Conservation (phyloP, 2,797 vertebrate genomes). For the Leptoclinus maculatus region DNA sequence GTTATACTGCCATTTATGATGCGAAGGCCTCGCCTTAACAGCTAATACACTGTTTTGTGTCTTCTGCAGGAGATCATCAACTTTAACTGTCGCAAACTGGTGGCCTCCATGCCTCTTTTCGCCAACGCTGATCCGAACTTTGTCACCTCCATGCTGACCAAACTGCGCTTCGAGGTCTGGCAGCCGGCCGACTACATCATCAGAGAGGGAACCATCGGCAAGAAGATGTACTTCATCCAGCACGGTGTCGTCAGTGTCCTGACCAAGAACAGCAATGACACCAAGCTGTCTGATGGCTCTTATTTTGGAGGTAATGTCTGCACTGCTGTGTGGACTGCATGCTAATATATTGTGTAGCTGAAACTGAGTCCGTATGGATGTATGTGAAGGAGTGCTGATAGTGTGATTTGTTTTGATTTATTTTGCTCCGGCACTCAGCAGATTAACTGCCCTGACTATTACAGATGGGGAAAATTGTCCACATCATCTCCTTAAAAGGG, state of each 20-base stretch:
- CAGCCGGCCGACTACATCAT: conserved; percentile 97
- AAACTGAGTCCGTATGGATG: conserved; percentile 30
- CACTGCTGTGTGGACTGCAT: conserved; percentile 35
- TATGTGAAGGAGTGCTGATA: conserved; percentile 58
- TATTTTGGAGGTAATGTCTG: conserved; percentile 93
- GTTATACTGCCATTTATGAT: background rate
- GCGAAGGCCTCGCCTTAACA: background rate
- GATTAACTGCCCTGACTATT: conserved; percentile 79
- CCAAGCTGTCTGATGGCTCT: conserved; percentile 96
- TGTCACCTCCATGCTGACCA: conserved; percentile 98
- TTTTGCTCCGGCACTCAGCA: conserved; percentile 79
- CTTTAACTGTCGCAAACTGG: conserved; percentile 97
- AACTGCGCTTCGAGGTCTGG: conserved; percentile 96
- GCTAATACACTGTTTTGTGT: background rate
- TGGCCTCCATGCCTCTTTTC: conserved; percentile 98
- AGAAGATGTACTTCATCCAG: conserved; percentile 99
- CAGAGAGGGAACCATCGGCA: conserved; percentile 94
- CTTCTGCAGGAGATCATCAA: conserved; percentile 96
- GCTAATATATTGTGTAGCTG: conserved; percentile 33
- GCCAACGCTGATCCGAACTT: conserved; percentile 98
- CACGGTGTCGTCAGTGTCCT: conserved; percentile 95
- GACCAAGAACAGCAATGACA: conserved; percentile 96
- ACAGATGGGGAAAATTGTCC: conserved; percentile 62
- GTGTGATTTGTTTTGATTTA: conserved; percentile 68
- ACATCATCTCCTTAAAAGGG: conserved; percentile 81